Percentiles rank a stretch among this genome's conserved stretches.
Evolutionary conservation across 2,113 vertebrate species (phyloP).

Genomic region (Pteropus alecto): DNA sequence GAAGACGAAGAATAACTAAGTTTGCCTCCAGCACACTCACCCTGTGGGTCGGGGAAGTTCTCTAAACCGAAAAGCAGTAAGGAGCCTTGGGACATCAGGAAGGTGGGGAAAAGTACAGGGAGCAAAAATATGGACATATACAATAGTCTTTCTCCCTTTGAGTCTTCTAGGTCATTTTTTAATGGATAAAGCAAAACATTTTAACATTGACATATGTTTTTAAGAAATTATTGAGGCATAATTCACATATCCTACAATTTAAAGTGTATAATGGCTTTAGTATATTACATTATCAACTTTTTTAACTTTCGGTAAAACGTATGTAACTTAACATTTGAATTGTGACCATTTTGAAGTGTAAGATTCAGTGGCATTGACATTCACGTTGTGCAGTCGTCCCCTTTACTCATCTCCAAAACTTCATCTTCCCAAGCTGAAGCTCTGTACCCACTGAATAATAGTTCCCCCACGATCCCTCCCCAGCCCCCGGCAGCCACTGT

Average conservation of each 20-base stretch:
- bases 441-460: background rate
- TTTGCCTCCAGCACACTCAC: background rate
- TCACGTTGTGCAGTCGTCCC: background rate
- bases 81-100: background rate
- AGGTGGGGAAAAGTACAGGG: background rate
- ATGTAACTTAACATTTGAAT: background rate
- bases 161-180: background rate
- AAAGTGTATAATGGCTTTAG: background rate
- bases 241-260: background rate
- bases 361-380: no score
- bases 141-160: background rate
- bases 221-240: background rate
- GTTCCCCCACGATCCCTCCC: no score
- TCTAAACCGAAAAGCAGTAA: background rate
- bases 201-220: background rate
- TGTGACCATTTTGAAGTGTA: background rate
- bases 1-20: no score
- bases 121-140: background rate
- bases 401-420: background rate
- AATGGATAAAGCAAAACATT: background rate
- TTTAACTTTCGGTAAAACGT: background rate
- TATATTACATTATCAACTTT: background rate
- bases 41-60: background rate
- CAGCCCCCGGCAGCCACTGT: no score
- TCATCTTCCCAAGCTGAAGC: background rate